Percentiles rank a stretch among this genome's conserved stretches.
phyloP scores from a whole-genome alignment of 2,797 vertebrate genomes.

The Poecilia gillii region DNA sequence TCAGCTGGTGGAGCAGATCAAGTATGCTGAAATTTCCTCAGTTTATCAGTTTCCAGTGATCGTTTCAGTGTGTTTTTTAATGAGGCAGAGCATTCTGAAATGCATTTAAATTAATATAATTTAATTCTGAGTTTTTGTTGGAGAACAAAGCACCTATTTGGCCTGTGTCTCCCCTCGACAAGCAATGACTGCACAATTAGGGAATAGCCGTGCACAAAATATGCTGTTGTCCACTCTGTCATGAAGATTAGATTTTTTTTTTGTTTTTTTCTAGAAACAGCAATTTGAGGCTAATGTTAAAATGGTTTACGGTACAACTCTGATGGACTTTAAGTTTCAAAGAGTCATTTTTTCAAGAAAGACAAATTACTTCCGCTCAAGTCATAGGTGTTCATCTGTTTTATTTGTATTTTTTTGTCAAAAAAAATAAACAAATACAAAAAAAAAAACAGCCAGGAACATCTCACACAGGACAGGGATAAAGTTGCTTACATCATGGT shows the following conservation, averaged over 20 bases:
- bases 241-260: constrained; percentile 62
- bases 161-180: constrained; percentile 28
- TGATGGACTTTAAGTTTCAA: constrained; percentile 55
- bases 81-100: constrained; percentile 53
- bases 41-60: constrained; percentile 47
- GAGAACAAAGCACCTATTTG: not conserved
- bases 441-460: not conserved
- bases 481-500: not conserved
- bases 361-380: constrained; percentile 47
- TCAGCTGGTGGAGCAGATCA: constrained; percentile 38
- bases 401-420: constrained; percentile 27
- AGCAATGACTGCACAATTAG: constrained; percentile 53
- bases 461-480: not conserved
- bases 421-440: not conserved
- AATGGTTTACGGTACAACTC: constrained; percentile 57
- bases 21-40: constrained; percentile 19
- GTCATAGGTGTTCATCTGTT: constrained; percentile 30
- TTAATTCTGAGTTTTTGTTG: not conserved
- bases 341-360: constrained; percentile 58
- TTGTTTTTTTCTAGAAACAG: constrained; percentile 54
- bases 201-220: constrained; percentile 47
- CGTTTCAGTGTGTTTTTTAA: constrained; percentile 27
- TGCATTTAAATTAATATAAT: constrained; percentile 22
- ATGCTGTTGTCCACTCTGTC: constrained; percentile 54
- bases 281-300: constrained; percentile 66